phyloP scores from a whole-genome alignment of 2,888 invertebrate genomes.

The Clepsis dumicolana region DNA sequence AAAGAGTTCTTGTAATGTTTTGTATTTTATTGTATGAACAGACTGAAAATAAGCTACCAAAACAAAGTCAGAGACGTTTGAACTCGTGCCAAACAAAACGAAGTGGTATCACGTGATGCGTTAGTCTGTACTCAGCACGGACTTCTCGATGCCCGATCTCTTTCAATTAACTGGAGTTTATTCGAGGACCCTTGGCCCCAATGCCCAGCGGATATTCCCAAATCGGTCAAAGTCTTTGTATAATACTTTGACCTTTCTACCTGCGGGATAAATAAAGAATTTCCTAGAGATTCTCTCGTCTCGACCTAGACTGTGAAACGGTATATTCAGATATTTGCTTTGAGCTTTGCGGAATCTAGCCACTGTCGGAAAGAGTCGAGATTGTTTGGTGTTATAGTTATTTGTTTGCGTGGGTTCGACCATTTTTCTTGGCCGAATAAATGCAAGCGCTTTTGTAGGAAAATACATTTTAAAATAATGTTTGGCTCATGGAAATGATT shows the following conservation, averaged over 20 bases:
- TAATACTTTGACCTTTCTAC: slow-evolving; percentile 35
- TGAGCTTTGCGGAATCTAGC: slow-evolving; percentile 2
- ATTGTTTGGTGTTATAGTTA: neutral
- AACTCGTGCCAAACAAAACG: slow-evolving; percentile 45
- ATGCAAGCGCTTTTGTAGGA: no score
- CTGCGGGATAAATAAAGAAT: slow-evolving; percentile 39
- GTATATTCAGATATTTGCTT: slow-evolving; percentile 46
- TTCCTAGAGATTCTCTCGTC: slow-evolving; percentile 38
- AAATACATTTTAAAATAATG: no score
- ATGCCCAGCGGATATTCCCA: slow-evolving; percentile 47
- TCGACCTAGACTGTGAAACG: slow-evolving; percentile 44
- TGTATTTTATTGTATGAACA: no score
- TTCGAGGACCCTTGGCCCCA: slow-evolving; percentile 58
- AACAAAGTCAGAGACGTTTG: slow-evolving; percentile 35
- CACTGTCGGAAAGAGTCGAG: neutral
- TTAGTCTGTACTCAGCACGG: slow-evolving; percentile 63
- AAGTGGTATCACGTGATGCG: slow-evolving; percentile 53
- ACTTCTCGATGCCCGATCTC: slow-evolving; percentile 68
- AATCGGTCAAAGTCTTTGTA: slow-evolving; percentile 44
- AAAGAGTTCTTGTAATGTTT: no score
- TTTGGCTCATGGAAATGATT: no score
- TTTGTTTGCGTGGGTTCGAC: no score
- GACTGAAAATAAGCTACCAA: neutral
- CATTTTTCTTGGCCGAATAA: no score
- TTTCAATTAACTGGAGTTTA: slow-evolving; percentile 74